These are phyloP conservation scores for Sciurus carolinensis DNA, from an alignment of 2,797 vertebrate genomes.

Conservation along the genomic window DNA sequence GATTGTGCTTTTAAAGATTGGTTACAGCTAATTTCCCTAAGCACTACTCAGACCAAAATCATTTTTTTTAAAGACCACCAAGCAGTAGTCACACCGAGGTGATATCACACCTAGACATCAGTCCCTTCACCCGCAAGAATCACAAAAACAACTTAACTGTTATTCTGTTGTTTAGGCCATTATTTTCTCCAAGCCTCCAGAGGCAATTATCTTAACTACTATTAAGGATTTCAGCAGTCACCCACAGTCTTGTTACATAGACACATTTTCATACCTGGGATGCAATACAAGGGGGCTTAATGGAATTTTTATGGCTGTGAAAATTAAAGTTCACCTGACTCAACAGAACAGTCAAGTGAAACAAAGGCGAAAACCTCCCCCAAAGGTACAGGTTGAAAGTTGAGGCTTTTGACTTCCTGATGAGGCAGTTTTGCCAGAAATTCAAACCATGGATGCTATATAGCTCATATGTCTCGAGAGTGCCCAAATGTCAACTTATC, in stretches of 20 bases:
- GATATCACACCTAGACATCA: neutral
- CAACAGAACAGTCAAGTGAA: slow-evolving; percentile 70
- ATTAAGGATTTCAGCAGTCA: slow-evolving; percentile 66
- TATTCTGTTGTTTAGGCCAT: slow-evolving; percentile 35
- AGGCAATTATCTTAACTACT: slow-evolving; percentile 73
- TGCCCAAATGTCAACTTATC: slow-evolving; percentile 77
- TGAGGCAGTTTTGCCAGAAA: slow-evolving; percentile 76
- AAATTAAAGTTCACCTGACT: slow-evolving; percentile 78
- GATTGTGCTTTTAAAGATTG: neutral
- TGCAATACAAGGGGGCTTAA: slow-evolving; percentile 65
- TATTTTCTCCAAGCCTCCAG: slow-evolving; percentile 69
- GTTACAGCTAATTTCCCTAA: neutral
- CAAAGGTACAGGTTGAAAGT: slow-evolving; percentile 24
- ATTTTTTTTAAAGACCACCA: neutral
- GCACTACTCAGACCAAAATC: neutral
- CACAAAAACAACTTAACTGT: neutral
- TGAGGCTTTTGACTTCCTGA: slow-evolving; percentile 72
- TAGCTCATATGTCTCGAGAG: slow-evolving; percentile 73
- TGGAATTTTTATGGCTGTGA: slow-evolving; percentile 73
- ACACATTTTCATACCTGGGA: slow-evolving; percentile 73
- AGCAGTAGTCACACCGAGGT: neutral
- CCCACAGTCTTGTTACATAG: neutral
- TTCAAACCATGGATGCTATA: slow-evolving; percentile 71
- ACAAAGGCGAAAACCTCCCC: slow-evolving; percentile 58
- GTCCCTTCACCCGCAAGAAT: slow-evolving; percentile 40